These are phyloP conservation scores for Acronicta leporina DNA, from an alignment of 2,888 invertebrate species.

Conservation along the genomic window DNA sequence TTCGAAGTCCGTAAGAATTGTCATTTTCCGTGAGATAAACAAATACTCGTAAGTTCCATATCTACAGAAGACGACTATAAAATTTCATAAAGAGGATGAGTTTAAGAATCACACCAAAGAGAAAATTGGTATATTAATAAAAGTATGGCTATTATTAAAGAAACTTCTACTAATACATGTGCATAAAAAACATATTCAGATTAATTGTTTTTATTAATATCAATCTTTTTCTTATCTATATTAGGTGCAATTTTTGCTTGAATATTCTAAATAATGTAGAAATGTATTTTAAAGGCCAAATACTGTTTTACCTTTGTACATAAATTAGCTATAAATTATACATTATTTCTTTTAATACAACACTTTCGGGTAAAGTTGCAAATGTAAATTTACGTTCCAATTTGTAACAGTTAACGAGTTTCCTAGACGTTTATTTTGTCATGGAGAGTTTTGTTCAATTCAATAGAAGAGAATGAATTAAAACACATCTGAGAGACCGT, in stretches of 20 bases:
- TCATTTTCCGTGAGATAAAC: no score
- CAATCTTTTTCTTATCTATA: conserved; percentile 28
- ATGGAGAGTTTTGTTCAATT: not conserved
- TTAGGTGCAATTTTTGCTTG: conserved; percentile 38
- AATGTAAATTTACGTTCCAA: conserved; percentile 4
- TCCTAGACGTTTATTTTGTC: not conserved
- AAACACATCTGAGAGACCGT: no score
- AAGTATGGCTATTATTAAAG: no score
- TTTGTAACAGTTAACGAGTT: conserved; percentile 5
- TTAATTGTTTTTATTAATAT: conserved; percentile 36
- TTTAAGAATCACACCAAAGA: no score
- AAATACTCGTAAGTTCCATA: no score
- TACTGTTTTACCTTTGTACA: conserved; percentile 52
- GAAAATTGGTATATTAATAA: no score
- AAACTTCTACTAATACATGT: no score
- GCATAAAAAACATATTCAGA: not conserved
- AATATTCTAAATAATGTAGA: conserved; percentile 51
- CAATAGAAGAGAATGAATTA: no score
- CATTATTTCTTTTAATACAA: conserved; percentile 7
- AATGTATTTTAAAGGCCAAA: conserved; percentile 57
- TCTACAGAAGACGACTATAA: no score
- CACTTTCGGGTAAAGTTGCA: conserved; percentile 26
- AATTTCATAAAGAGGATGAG: no score
- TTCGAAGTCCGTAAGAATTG: no score
- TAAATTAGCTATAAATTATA: conserved; percentile 44